These are phyloP conservation scores for Acanthosepion esculentum DNA, from an alignment of 2,888 invertebrate species.

Conservation along the genomic window DNA sequence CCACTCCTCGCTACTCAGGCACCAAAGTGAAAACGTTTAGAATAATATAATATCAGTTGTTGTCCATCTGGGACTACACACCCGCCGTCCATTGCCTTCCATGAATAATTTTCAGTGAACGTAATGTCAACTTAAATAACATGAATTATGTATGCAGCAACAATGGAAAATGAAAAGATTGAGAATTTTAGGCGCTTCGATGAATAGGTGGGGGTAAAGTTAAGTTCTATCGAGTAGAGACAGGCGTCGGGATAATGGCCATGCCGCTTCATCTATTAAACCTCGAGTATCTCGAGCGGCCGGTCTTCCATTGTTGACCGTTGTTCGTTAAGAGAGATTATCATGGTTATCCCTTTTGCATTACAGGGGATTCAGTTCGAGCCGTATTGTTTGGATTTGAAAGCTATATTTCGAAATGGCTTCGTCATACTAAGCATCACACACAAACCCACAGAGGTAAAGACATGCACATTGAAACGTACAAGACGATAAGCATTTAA, in stretches of 20 bases:
- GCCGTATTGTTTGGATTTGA: neutral
- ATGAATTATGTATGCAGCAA: neutral
- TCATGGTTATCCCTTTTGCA: neutral
- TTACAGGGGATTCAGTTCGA: neutral
- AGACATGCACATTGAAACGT: neutral
- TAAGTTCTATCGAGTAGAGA: neutral
- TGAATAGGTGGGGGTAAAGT: neutral
- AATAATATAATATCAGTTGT: neutral
- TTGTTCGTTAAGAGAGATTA: conserved; percentile 33
- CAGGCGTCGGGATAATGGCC: neutral
- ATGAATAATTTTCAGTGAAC: conserved; percentile 12
- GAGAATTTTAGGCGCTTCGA: neutral
- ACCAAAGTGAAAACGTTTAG: neutral
- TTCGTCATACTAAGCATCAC: neutral
- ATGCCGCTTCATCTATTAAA: neutral
- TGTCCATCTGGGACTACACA: neutral
- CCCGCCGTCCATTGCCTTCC: neutral
- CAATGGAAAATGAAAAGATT: conserved; percentile 6
- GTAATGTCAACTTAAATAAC: neutral
- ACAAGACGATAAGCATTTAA: neutral
- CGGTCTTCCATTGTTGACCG: neutral
- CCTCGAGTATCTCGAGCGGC: neutral
- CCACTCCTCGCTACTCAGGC: neutral
- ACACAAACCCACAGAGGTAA: neutral
- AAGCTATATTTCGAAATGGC: neutral